Evolutionary conservation across 2,888 invertebrate species (phyloP).

Genomic region (Xestia sexstrigata): DNA sequence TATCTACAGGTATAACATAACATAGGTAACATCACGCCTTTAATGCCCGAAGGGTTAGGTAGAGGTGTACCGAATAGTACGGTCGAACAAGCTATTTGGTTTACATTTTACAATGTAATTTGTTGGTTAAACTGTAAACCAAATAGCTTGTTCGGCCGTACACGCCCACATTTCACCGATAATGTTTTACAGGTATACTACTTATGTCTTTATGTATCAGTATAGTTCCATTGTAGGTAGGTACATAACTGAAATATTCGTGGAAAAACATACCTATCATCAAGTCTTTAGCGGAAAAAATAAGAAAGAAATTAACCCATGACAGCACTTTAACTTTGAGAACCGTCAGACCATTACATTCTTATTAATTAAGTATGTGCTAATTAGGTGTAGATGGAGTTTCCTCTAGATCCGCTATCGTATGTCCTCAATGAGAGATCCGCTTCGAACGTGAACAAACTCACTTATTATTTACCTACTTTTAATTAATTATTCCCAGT

Average conservation of each 20-base stretch:
- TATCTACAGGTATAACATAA: background rate
- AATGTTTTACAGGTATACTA: too few relatives aligned
- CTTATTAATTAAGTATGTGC: background rate
- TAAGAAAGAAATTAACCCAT: background rate
- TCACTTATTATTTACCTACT: conserved; percentile 26
- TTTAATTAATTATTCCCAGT: conserved; percentile 40
- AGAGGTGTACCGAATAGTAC: too few relatives aligned
- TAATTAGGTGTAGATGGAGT: conserved; percentile 32
- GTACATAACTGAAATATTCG: too few relatives aligned
- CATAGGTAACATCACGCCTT: too few relatives aligned
- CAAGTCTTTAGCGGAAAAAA: background rate
- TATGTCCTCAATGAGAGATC: conserved; percentile 43
- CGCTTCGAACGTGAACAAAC: conserved; percentile 23
- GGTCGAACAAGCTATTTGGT: too few relatives aligned
- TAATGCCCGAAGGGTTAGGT: too few relatives aligned
- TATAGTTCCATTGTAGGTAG: too few relatives aligned
- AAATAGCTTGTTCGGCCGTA: too few relatives aligned
- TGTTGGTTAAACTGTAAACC: too few relatives aligned
- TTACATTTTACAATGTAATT: too few relatives aligned
- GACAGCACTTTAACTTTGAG: conserved; percentile 29
- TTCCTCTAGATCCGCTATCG: conserved; percentile 42
- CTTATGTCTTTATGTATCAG: too few relatives aligned
- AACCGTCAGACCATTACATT: conserved; percentile 7
- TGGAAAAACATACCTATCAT: background rate
- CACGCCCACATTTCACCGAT: too few relatives aligned